Evolutionary conservation across 2,888 invertebrate species (phyloP).

Genomic region (Unio pictorum): DNA sequence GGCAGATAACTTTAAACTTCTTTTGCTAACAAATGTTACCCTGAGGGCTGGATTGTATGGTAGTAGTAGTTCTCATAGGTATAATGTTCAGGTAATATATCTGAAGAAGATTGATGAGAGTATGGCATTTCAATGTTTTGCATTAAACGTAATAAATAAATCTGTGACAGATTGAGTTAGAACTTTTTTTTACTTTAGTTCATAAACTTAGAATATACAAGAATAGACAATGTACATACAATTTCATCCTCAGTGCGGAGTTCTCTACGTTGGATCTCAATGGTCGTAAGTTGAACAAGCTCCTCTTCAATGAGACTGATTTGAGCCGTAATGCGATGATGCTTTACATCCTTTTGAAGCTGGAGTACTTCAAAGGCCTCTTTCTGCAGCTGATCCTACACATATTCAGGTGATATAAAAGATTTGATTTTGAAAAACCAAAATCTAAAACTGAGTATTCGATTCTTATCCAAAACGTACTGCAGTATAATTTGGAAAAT

Average conservation of each 20-base stretch:
- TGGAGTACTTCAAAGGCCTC: constrained; percentile 68
- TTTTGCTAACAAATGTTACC: too few relatives aligned
- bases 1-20: too few relatives aligned
- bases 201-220: too few relatives aligned
- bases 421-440: too few relatives aligned
- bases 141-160: too few relatives aligned
- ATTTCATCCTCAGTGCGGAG: constrained; percentile 51
- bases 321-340: constrained; percentile 64
- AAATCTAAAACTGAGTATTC: neutral
- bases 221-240: constrained; percentile 36
- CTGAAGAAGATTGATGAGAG: too few relatives aligned
- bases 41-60: too few relatives aligned
- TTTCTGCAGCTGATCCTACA: constrained; percentile 67
- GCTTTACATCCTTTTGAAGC: constrained; percentile 64
- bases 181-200: too few relatives aligned
- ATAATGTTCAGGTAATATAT: too few relatives aligned
- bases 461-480: neutral
- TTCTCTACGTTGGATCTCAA: constrained; percentile 63
- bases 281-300: constrained; percentile 60
- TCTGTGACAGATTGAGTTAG: too few relatives aligned
- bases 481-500: neutral
- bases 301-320: constrained; percentile 67
- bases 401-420: neutral
- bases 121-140: too few relatives aligned
- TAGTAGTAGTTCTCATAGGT: too few relatives aligned